These are phyloP conservation scores for Leptinotarsa rubiginosa DNA, from an alignment of 2,888 invertebrate genomes.

Conservation along the genomic window DNA sequence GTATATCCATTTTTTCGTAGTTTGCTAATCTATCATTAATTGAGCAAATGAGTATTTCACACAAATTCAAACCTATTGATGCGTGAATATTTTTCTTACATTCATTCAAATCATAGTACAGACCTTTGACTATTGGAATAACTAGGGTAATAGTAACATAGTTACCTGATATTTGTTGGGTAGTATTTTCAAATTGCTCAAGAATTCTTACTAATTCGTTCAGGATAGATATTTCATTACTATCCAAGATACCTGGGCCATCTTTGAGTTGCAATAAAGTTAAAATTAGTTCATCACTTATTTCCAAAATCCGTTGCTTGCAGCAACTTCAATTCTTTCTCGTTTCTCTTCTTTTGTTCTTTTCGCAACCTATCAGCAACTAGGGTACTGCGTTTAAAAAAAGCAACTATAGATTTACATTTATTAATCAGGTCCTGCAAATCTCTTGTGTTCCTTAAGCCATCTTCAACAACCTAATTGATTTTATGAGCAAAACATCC, in stretches of 20 bases:
- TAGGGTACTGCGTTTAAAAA: not conserved
- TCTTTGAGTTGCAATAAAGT: slow-evolving; percentile 8
- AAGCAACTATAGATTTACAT: slow-evolving; percentile 16
- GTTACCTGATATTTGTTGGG: slow-evolving; percentile 22
- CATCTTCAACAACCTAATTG: slow-evolving; percentile 26
- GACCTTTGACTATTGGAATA: slow-evolving; percentile 22
- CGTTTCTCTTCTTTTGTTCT: slow-evolving; percentile 17
- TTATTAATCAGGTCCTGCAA: slow-evolving; percentile 15
- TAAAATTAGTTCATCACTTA: slow-evolving; percentile 23
- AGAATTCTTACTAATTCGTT: slow-evolving; percentile 16
- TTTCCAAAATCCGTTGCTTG: slow-evolving; percentile 15
- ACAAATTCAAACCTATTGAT: slow-evolving; percentile 8
- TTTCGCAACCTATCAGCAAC: not conserved
- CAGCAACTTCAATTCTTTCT: slow-evolving; percentile 15
- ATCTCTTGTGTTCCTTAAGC: slow-evolving; percentile 4
- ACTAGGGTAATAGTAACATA: slow-evolving; percentile 22
- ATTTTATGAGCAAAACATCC: slow-evolving; percentile 27
- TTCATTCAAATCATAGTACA: slow-evolving; percentile 24
- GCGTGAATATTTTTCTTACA: not conserved
- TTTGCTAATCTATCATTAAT: slow-evolving; percentile 3
- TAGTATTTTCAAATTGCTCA: slow-evolving; percentile 24
- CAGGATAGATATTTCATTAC: slow-evolving; percentile 6
- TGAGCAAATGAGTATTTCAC: not conserved
- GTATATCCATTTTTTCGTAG: slow-evolving; percentile 21
- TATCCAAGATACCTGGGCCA: slow-evolving; percentile 15